Base-by-base conservation (phyloP, 1,140 invertebrate genomes). In the Pogonognathellus flavescens region DNA sequence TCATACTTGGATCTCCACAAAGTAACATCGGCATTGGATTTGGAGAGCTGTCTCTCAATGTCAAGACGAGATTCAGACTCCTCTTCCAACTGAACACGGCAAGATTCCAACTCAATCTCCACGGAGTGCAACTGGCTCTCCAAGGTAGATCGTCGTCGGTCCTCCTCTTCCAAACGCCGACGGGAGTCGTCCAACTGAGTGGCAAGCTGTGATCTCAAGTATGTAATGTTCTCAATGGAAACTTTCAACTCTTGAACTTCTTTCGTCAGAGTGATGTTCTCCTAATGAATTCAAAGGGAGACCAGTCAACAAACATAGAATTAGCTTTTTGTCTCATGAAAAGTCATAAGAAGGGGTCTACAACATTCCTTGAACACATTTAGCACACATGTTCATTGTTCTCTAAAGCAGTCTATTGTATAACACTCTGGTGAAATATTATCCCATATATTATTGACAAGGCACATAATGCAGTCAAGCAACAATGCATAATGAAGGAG, bases 191-290 rank as follows among this genome's bases (percentile, higher is more conserved):
- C 97, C 84, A 98, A 93, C 92, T 98, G 97, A 88, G 95, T 93
- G 85, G 93, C 94, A 53, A 98, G 91, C 91, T 98, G 96, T 89
- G 93, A 94, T 92, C 94, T 98, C 90, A 97, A 93, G 92, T 98
- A 98, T 87, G 93, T 93, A 88, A 95, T 93, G 91, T 96, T 98
- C 92, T 98, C 97, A 90, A 98, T 95, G 91, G 94, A 96, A 87
- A 97, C 95, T 93, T 98, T 98, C 89, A 98, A 93, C 90, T 98
- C 97, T 91, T 98, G 96, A 88, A 98, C 95, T 93, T 97, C 96
- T 92, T 97, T 97, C 89, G 94, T 93, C 89, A 99, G 92, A 91
- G 98, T 96, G 91, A 98, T 95, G 91, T 98, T 98, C 91, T 99
- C 97, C 92, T 92, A 89, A 59, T 89, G 52, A 72, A 86, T 85